Evolutionary conservation across 1,140 invertebrate genomes (phyloP), one percentile per base, ranked within the genome.

Genomic region (Lasioglossum baleicum): DNA sequence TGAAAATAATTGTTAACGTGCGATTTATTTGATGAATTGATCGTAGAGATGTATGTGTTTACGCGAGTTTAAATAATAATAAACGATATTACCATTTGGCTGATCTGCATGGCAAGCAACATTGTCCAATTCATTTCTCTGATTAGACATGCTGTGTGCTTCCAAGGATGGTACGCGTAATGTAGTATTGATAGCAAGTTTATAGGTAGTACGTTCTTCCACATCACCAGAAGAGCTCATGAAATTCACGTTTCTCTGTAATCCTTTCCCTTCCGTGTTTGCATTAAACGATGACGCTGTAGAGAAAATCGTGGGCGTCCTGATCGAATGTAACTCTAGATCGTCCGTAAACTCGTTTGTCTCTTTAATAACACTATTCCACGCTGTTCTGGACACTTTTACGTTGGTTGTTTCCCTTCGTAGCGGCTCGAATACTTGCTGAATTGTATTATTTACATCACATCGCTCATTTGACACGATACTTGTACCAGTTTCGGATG

Each of bases 371-470:
- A 82, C 84, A 73, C 66, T 69, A 26, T 58, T 40, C 66, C 78
- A 69, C 75, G 82, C 65, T 53, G 78, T 73, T 42, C 69, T 63
- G 31, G 61, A 26, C 68, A 69, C 66, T 53, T 79, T 68, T 10
- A 26, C 58, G 35, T 51, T 67, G n/a, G 77, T 74, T 76, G 67
- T 64, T 75, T 84, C 63, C 35, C 66, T 56, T 58, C 76, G 69
- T 56, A 77, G 70, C 48, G 64, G 42, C 51, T 88, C 83, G 69
- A 70, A 74, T 69, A 85, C 80, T 81, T 86, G 72, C 66, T 83
- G 74, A 71, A 81, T 80, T 53, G 80, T 91, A 90, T 88, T 92
- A 93, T 93, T 93, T 93, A 92, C 92, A 92, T 93, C 88, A 89
- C 88, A 89, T 76, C 86, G 81, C 83, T 90, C 91, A 76, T 90